These are phyloP conservation scores for Podiceps cristatus DNA, from an alignment of 2,113 vertebrate species.

Conservation along the genomic window DNA sequence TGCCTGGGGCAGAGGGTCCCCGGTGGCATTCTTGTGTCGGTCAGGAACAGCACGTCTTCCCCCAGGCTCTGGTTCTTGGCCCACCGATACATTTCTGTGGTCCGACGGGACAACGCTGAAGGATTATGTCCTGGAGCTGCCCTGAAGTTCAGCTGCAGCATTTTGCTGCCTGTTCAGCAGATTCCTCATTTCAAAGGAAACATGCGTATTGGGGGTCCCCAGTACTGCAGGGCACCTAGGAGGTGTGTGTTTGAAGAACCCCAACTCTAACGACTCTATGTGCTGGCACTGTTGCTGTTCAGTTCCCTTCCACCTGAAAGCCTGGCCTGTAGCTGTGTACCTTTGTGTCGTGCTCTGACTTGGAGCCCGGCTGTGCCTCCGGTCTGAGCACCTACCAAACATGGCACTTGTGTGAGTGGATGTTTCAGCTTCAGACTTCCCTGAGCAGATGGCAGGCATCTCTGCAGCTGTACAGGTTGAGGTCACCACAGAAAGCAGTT, in stretches of 20 bases:
- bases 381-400: neutral
- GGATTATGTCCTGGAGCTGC: neutral
- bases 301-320: neutral
- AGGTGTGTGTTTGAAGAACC: neutral
- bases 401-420: neutral
- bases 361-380: neutral
- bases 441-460: neutral
- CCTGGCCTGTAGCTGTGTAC: neutral
- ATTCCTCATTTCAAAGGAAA: neutral
- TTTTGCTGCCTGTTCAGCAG: neutral
- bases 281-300: neutral
- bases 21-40: fast-evolving
- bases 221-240: neutral
- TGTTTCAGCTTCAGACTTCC: neutral
- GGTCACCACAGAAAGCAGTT: neutral
- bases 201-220: neutral
- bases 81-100: neutral
- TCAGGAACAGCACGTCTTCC: neutral
- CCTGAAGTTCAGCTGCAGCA: neutral
- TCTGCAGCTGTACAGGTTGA: neutral
- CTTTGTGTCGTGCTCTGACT: neutral
- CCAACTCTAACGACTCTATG: fast-evolving
- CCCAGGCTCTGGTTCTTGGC: neutral
- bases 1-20: neutral
- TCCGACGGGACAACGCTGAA: neutral